Percentiles rank a stretch among this genome's conserved stretches.
These are phyloP conservation scores for Venusia cambrica DNA, from an alignment of 2,888 invertebrate genomes.

Conservation along the genomic window DNA sequence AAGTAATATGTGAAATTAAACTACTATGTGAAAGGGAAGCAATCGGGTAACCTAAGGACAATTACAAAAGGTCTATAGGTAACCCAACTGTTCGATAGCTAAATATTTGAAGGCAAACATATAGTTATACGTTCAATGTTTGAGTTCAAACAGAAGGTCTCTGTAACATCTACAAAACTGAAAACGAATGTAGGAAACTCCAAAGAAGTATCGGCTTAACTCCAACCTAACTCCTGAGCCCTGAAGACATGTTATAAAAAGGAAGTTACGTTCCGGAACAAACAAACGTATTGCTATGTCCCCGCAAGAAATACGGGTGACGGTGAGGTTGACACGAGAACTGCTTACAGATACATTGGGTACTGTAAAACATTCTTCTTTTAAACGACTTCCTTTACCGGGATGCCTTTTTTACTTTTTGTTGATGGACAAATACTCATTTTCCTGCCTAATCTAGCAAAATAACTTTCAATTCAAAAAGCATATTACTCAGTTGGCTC, in stretches of 20 bases:
- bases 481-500: no score
- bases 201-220: conserved; percentile 45
- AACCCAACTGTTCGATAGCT: no score
- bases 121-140: no score
- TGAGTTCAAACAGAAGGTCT: not conserved
- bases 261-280: conserved; percentile 61
- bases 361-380: conserved; percentile 42
- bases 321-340: no score
- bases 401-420: conserved; percentile 6
- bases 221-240: conserved; percentile 46
- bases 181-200: conserved; percentile 35
- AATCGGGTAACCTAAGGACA: no score
- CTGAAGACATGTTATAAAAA: conserved; percentile 61
- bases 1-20: no score
- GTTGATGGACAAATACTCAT: no score
- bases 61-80: no score
- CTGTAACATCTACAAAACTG: not conserved
- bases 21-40: no score
- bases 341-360: conserved; percentile 46
- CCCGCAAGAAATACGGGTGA: conserved; percentile 50
- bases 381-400: conserved; percentile 14
- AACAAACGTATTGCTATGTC: conserved; percentile 65
- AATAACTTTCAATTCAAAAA: no score
- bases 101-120: no score
- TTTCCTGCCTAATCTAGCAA: not conserved